Evolutionary conservation across 2,113 vertebrate genomes (phyloP).

Genomic region (Macaca nemestrina): DNA sequence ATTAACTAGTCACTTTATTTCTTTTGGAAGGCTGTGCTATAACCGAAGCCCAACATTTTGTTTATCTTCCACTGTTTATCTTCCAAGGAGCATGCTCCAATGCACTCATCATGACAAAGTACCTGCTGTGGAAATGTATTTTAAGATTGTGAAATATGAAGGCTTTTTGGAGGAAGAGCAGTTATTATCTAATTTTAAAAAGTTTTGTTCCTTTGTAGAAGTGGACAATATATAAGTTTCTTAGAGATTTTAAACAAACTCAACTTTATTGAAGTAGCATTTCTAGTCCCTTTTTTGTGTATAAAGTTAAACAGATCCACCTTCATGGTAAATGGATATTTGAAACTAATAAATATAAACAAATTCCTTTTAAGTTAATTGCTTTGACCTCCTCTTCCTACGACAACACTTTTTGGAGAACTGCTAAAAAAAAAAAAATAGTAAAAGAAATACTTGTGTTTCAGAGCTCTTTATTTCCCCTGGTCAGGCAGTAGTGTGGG

Average conservation of each 20-base stretch:
- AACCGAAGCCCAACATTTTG: conserved; percentile 51
- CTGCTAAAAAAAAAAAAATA: neutral
- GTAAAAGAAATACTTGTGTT: neutral
- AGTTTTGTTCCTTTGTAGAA: neutral
- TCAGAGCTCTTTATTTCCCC: neutral
- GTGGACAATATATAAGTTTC: neutral
- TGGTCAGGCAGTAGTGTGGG: neutral
- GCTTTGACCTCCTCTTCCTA: neutral
- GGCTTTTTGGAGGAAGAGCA: neutral
- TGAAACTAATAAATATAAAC: neutral
- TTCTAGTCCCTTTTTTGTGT: neutral
- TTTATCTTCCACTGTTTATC: conserved; percentile 63
- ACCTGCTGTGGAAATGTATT: neutral
- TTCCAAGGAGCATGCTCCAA: conserved; percentile 6
- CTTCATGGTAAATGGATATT: neutral
- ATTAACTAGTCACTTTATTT: conserved; percentile 63
- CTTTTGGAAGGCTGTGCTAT: conserved; percentile 47
- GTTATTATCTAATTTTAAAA: neutral
- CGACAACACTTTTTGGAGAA: neutral
- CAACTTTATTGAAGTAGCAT: neutral
- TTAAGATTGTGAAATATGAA: neutral
- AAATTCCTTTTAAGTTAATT: neutral
- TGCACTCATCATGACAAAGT: conserved; percentile 23
- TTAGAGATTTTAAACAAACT: neutral
- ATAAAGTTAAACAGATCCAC: neutral